Evolutionary conservation across 2,113 vertebrate species (phyloP).

Genomic region (Suncus etruscus): DNA sequence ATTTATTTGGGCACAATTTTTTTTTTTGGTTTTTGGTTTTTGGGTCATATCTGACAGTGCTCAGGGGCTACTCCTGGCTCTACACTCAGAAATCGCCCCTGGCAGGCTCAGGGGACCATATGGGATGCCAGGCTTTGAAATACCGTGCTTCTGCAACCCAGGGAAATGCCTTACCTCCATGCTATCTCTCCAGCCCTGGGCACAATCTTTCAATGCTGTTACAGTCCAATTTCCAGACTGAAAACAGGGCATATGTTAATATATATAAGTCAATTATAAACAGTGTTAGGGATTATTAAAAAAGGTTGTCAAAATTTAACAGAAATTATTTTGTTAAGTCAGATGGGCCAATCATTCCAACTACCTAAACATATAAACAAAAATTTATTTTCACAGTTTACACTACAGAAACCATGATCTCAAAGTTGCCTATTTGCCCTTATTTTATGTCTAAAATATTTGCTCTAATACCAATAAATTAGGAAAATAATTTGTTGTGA

Average conservation of each 20-base stretch:
- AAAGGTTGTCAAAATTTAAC: background rate
- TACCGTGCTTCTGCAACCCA: too few species aligned
- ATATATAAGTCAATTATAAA: background rate
- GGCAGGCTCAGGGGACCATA: too few species aligned
- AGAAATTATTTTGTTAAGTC: constrained; percentile 32
- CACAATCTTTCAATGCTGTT: background rate
- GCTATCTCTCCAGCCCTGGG: too few species aligned
- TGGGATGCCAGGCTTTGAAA: too few species aligned
- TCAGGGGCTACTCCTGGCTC: too few species aligned
- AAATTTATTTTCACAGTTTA: background rate
- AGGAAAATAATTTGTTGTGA: background rate
- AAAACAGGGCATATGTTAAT: background rate
- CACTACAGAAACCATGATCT: background rate
- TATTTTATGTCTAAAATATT: background rate
- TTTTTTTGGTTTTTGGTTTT: background rate
- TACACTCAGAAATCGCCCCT: too few species aligned
- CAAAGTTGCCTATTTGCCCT: background rate
- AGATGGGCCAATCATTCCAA: background rate
- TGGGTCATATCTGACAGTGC: too few species aligned
- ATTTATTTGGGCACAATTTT: background rate
- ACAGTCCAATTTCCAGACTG: background rate
- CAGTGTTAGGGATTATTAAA: background rate
- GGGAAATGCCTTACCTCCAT: too few species aligned
- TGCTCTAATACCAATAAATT: background rate
- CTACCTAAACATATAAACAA: background rate